These are phyloP conservation scores for Sinopyrophorus schimmeli DNA, from an alignment of 2,888 invertebrate genomes.

Conservation along the genomic window DNA sequence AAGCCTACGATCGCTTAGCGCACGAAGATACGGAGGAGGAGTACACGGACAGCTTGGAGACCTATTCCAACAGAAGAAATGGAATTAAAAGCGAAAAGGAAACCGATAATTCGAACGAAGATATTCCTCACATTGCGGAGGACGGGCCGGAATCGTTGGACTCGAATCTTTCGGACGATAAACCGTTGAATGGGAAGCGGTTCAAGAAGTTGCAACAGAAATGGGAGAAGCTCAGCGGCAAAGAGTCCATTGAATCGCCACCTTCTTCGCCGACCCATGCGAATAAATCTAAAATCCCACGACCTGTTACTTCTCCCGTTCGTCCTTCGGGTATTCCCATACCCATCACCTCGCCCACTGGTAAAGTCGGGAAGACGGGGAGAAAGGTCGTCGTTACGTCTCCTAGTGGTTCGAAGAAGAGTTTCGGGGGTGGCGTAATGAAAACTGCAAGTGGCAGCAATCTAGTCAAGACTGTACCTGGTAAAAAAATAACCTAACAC, in stretches of 20 bases:
- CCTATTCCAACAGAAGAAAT: constrained; percentile 39
- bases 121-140: constrained; percentile 33
- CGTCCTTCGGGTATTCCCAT: constrained; percentile 65
- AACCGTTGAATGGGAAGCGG: constrained; percentile 63
- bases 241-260: constrained; percentile 53
- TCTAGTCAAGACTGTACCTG: constrained; percentile 35
- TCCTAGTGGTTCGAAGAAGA: constrained; percentile 40
- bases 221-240: constrained; percentile 76
- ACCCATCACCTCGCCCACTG: constrained; percentile 48
- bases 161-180: constrained; percentile 51
- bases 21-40: constrained; percentile 70
- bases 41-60: constrained; percentile 75
- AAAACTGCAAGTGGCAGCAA: constrained; percentile 29
- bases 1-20: constrained; percentile 71
- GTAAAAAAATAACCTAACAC: constrained; percentile 37
- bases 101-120: constrained; percentile 33
- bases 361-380: constrained; percentile 43
- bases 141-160: constrained; percentile 51
- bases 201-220: constrained; percentile 77
- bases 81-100: constrained; percentile 21
- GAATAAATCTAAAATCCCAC: constrained; percentile 73
- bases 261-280: constrained; percentile 55
- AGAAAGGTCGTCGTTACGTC: constrained; percentile 53
- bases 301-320: constrained; percentile 74
- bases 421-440: constrained; percentile 21